phyloP scores from a whole-genome alignment of 2,113 vertebrate genomes.

The Chauna torquata region DNA sequence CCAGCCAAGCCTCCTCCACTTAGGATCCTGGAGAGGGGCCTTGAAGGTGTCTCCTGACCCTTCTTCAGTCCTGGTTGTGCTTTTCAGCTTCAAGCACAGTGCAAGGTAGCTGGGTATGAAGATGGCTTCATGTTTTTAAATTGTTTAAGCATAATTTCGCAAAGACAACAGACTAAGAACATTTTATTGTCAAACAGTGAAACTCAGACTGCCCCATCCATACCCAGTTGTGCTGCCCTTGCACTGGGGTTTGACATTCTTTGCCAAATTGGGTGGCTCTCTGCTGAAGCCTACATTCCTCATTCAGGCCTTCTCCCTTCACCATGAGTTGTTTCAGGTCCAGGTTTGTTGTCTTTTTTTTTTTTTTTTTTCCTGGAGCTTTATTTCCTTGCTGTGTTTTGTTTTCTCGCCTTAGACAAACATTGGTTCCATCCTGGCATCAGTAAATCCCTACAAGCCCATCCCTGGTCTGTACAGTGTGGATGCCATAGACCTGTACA shows the following conservation, averaged over 20 bases:
- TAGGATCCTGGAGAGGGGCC: not conserved
- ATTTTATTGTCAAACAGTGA: not conserved
- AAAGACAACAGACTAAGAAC: not conserved
- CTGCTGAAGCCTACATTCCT: not conserved
- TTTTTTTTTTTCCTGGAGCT: not conserved
- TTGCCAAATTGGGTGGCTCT: not conserved
- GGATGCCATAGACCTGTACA: slow-evolving; percentile 84
- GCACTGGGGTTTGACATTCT: not conserved
- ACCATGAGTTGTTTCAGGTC: not conserved
- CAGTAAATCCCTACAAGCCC: slow-evolving; percentile 90
- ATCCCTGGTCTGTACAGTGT: slow-evolving; percentile 83
- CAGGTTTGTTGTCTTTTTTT: not conserved
- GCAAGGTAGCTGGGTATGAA: not conserved
- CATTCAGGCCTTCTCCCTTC: not conserved
- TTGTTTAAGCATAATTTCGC: not conserved
- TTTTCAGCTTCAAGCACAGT: not conserved
- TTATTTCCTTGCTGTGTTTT: slow-evolving; percentile 40
- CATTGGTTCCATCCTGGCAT: slow-evolving; percentile 91
- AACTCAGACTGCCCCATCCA: not conserved
- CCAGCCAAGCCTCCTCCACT: not conserved
- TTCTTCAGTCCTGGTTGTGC: not conserved
- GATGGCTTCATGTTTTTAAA: not conserved
- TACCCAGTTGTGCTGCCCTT: not conserved
- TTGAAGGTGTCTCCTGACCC: not conserved
- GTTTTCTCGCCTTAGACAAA: slow-evolving; percentile 80